Evolutionary conservation across 2,797 vertebrate species (phyloP).

Genomic region (Falco berigora): DNA sequence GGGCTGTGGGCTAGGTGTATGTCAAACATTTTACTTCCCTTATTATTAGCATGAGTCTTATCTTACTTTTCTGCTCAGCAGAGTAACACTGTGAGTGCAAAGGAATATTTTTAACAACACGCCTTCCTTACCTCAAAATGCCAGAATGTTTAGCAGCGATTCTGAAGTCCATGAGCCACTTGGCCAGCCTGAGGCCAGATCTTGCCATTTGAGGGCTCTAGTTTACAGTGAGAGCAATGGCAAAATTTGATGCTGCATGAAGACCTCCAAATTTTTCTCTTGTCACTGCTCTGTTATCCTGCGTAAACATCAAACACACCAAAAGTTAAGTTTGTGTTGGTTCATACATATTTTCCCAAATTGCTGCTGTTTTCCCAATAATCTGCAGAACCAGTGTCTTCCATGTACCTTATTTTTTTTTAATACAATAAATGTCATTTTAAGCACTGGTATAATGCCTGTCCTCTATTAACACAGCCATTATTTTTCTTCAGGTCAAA

Average conservation of each 20-base stretch:
- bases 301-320: background rate
- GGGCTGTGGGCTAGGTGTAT: background rate
- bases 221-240: background rate
- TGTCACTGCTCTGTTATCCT: background rate
- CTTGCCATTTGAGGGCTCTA: background rate
- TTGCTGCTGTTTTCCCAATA: background rate
- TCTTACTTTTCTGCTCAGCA: background rate
- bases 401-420: background rate
- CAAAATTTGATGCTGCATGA: background rate
- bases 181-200: background rate
- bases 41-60: background rate
- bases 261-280: background rate
- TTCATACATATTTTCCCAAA: background rate
- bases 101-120: background rate
- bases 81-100: background rate
- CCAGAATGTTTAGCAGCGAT: background rate
- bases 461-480: background rate
- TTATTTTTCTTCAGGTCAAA: constrained; percentile 75
- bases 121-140: background rate
- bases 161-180: background rate
- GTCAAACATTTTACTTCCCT: background rate
- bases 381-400: background rate
- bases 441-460: background rate
- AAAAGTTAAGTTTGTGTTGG: background rate
- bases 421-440: background rate